Evolutionary conservation across 92 coral and sea anemone genomes (phyloP), one percentile per base, ranked within the genome.

Genomic region (Porites cylindrica): DNA sequence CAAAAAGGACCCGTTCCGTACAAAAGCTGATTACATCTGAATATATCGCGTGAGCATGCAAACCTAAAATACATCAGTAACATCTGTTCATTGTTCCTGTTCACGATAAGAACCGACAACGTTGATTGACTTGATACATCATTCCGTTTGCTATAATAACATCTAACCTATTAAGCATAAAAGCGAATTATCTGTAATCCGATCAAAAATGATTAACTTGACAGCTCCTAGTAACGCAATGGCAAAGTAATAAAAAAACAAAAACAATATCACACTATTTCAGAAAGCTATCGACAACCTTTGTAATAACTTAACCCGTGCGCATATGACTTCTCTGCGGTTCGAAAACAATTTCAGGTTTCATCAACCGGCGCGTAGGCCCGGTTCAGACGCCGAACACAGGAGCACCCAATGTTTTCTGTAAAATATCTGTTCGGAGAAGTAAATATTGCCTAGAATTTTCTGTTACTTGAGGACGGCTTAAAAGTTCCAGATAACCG

Each of bases 11-110:
- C 43, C 43, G 20, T 62, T 62, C 66, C 66, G 6, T 62, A 62
- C 66, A 62, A 62, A 62, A 32, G 66, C 18, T 62, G 66, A 62
- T 62, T 62, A 62, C 66, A 18, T 62, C 66, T 62, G 66, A 62
- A 62, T 54, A 62, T 62, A 62, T 62, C 14, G 19, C 18, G 66
- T 18, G 19, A 62, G 66, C 66, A 54, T 62, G 66, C 20, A 62
- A 14, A 62, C 66, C 20, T 14, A 62, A 18, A 62, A 14, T 14
- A 62, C 66, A 54, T 54, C 18, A 62, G 43, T 32, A 32, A 32
- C 43, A 32, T 32, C 18, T 18, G 21, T 62, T 62, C 66, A 12
- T 62, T 62, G 66, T 32, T 62, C 7, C 24, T 62, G 14, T 9
- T 19, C 66, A 19, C 18, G 66, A 62, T 62, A 12, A 62, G 20